A percentile compares a stretch with the other conserved stretches of the same genome.
Conservation (phyloP, 2,113 vertebrate species). For the Podocnemis expansa region DNA sequence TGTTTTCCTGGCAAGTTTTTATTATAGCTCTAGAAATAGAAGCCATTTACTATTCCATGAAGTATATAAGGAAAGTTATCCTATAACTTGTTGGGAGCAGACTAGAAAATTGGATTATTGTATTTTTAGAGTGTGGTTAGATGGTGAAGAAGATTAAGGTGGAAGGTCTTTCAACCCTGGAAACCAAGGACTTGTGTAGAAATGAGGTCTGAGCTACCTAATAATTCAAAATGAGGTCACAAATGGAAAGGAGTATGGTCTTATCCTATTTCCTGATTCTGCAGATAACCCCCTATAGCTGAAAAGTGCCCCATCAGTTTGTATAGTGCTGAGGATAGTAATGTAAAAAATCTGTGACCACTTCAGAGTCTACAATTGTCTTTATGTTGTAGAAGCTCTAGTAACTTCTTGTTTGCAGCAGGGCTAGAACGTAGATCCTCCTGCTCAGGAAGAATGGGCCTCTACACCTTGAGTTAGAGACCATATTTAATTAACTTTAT, state of each 20-base stretch:
- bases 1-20: neutral
- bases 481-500: no score
- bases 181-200: neutral
- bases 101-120: neutral
- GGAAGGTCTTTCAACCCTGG: neutral
- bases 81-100: neutral
- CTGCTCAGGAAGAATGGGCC: neutral
- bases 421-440: neutral
- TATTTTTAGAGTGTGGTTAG: neutral
- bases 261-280: neutral
- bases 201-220: neutral
- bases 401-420: neutral
- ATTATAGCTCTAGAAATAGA: neutral
- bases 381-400: neutral
- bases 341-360: neutral
- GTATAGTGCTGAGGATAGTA: neutral
- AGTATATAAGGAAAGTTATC: neutral
- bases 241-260: neutral
- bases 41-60: neutral
- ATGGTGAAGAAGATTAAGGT: neutral
- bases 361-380: neutral
- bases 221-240: neutral
- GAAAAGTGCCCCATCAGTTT: neutral
- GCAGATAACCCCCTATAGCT: no score
- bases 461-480: neutral